Conservation (phyloP, 2,888 invertebrate species). For the Caenorhabditis plicata region DNA sequence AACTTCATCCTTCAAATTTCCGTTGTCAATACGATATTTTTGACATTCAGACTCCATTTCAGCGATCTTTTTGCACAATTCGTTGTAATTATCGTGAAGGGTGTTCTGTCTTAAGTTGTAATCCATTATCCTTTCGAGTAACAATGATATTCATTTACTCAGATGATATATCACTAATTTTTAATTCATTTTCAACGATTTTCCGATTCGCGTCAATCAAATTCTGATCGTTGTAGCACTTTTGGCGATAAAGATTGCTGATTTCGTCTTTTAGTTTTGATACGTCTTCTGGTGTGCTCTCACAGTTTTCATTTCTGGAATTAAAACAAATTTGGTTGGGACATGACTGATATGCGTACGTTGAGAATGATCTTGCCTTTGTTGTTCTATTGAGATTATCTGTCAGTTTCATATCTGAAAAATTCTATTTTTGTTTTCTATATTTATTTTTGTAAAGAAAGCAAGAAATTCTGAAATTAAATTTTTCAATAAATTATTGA, state of each 20-base stretch:
- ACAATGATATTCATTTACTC: constrained; percentile 16
- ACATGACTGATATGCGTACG: too few relatives aligned
- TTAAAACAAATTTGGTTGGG: too few relatives aligned
- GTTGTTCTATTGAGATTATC: too few relatives aligned
- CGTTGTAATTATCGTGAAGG: constrained; percentile 11
- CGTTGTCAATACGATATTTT: constrained; percentile 20
- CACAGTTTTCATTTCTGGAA: too few relatives aligned
- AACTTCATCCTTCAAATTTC: constrained; percentile 40
- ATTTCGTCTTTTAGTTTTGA: constrained; percentile 39
- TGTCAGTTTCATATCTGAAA: too few relatives aligned
- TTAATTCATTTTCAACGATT: constrained; percentile 12
- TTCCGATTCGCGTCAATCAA: constrained; percentile 29
- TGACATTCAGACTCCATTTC: constrained; percentile 23
- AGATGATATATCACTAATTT: constrained; percentile 2
- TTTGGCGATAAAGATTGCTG: constrained; percentile 42
- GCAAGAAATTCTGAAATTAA: too few relatives aligned
- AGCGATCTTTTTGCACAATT: constrained; percentile 25
- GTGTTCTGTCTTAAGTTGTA: constrained; percentile 33
- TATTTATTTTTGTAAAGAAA: too few relatives aligned
- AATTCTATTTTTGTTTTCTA: too few relatives aligned
- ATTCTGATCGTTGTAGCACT: constrained; percentile 51
- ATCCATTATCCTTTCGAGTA: constrained; percentile 3
- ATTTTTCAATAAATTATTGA: too few relatives aligned
- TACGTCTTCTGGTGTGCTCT: too few relatives aligned
- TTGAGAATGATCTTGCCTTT: too few relatives aligned